These are phyloP conservation scores for Dryoscopus gambensis DNA, from an alignment of 2,113 vertebrate genomes.

Conservation along the genomic window DNA sequence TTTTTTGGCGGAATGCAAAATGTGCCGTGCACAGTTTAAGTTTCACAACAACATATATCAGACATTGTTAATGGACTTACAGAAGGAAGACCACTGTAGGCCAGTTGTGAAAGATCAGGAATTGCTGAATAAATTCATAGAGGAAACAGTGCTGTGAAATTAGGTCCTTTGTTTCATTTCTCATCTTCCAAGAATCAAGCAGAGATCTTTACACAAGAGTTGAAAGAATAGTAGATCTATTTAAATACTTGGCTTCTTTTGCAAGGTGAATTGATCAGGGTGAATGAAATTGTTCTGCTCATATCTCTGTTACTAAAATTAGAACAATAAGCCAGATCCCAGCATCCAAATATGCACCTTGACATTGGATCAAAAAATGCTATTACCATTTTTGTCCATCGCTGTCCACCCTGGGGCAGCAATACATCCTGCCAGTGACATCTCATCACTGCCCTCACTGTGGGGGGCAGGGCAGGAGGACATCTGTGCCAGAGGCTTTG, in stretches of 20 bases:
- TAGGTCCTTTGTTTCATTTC: background rate
- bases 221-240: background rate
- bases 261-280: background rate
- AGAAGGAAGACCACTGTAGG: background rate
- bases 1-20: background rate
- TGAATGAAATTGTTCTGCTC: background rate
- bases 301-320: background rate
- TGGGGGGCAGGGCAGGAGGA: background rate
- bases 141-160: background rate
- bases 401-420: background rate
- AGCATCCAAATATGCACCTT: background rate
- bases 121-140: background rate
- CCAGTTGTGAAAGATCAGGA: background rate
- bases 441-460: fast-evolving
- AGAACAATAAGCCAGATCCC: background rate
- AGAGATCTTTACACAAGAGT: background rate
- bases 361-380: background rate
- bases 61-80: background rate
- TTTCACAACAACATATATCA: background rate
- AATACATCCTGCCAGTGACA: background rate
- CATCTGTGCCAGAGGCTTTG: background rate
- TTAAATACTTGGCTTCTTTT: background rate
- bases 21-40: background rate
- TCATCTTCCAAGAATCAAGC: background rate
- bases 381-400: background rate